Conservation (phyloP, 2,888 invertebrate species). For the Lamproptera curius region DNA sequence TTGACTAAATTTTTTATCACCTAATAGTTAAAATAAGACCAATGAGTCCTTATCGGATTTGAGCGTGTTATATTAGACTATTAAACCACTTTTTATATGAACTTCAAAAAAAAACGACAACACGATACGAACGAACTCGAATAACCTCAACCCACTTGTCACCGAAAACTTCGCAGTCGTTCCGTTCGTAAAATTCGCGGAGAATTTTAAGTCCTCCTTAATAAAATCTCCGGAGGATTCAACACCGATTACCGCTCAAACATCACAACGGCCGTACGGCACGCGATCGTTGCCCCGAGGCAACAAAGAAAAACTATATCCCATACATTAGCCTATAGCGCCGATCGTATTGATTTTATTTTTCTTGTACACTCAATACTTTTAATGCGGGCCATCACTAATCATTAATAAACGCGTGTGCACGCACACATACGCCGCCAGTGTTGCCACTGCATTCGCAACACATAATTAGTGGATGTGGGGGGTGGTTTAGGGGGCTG, state of each 20-base stretch:
- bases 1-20: no score
- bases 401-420: constrained; percentile 40
- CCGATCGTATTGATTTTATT: constrained; percentile 55
- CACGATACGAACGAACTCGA: constrained; percentile 14
- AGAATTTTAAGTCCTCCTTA: constrained; percentile 48
- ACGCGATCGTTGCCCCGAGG: constrained; percentile 56
- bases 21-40: no score
- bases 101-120: constrained; percentile 4
- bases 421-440: constrained; percentile 26
- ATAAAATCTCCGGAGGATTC: constrained; percentile 55
- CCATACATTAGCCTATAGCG: constrained; percentile 42
- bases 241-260: constrained; percentile 68
- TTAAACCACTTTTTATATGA: no score
- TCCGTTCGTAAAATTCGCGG: constrained; percentile 34
- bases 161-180: constrained; percentile 25
- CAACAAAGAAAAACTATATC: constrained; percentile 61
- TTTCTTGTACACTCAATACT: constrained; percentile 53
- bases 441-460: constrained; percentile 65
- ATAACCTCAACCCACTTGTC: constrained; percentile 11
- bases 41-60: no score
- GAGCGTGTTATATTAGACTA: no score
- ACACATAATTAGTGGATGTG: constrained; percentile 73
- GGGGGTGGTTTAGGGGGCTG: constrained; percentile 48
- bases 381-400: constrained; percentile 61
- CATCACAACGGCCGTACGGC: constrained; percentile 55